Evolutionary conservation across 2,888 invertebrate species (phyloP).

Genomic region (Pardosa pseudoannulata): DNA sequence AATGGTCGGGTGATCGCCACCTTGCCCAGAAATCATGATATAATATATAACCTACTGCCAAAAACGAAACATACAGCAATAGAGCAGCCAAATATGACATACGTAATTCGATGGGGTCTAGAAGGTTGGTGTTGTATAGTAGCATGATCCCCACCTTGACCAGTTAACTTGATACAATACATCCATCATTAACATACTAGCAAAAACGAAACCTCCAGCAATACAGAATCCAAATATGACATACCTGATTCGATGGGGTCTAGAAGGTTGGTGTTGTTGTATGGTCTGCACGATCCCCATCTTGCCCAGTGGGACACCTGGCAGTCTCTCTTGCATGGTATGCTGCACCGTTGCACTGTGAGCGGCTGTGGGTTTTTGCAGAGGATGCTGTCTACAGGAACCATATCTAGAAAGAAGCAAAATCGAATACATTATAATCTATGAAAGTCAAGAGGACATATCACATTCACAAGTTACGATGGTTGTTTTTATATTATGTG

Average conservation of each 20-base stretch:
- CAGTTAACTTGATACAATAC: too few relatives aligned
- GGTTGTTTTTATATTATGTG: too few relatives aligned
- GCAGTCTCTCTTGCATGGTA: slow-evolving; percentile 82
- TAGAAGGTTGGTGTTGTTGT: slow-evolving; percentile 75
- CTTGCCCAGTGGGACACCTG: slow-evolving; percentile 82
- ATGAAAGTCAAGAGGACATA: too few relatives aligned
- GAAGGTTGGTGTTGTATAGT: too few relatives aligned
- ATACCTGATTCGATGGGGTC: slow-evolving; percentile 26
- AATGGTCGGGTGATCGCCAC: slow-evolving; percentile 82
- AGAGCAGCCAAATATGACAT: too few relatives aligned
- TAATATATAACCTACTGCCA: too few relatives aligned
- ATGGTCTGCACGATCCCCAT: slow-evolving; percentile 82
- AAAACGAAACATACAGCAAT: too few relatives aligned
- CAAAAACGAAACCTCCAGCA: too few relatives aligned
- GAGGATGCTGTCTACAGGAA: slow-evolving; percentile 63
- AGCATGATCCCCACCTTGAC: background rate
- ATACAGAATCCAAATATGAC: background rate
- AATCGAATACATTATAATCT: too few relatives aligned
- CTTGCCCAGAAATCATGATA: slow-evolving; percentile 82
- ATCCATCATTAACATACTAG: too few relatives aligned
- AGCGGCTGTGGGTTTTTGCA: slow-evolving; percentile 72
- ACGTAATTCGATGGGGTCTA: too few relatives aligned
- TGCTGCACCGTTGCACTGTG: slow-evolving; percentile 77
- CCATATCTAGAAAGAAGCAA: slow-evolving; percentile 70
- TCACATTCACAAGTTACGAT: too few relatives aligned